Conservation (phyloP, 2,113 vertebrate species). For the Corythoichthys intestinalis region DNA sequence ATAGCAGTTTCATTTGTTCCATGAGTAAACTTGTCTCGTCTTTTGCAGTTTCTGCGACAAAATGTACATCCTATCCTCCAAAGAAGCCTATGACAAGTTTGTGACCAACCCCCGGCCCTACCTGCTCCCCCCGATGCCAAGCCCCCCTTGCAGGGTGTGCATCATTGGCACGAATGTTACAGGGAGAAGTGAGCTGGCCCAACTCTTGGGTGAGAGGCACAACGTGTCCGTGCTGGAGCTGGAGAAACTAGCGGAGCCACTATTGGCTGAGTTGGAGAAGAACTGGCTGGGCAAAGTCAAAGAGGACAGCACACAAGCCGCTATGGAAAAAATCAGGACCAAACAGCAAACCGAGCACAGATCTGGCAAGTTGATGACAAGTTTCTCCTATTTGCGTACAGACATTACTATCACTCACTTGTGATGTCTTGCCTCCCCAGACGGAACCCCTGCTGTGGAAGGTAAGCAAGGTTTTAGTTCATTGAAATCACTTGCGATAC, state of each 20-base stretch:
- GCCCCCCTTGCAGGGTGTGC: slow-evolving; percentile 81
- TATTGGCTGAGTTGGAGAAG: slow-evolving; percentile 56
- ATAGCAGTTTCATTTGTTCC: too few species aligned
- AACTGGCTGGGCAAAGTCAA: slow-evolving; percentile 55
- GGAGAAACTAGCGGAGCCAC: slow-evolving; percentile 57
- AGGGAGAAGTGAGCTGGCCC: slow-evolving; percentile 82
- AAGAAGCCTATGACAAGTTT: slow-evolving; percentile 78
- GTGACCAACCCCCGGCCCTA: slow-evolving; percentile 80
- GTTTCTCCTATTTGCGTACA: neutral
- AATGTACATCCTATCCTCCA: slow-evolving; percentile 83
- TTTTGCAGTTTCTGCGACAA: slow-evolving; percentile 86
- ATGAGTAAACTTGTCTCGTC: neutral
- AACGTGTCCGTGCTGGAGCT: slow-evolving; percentile 79
- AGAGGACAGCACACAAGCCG: slow-evolving; percentile 60
- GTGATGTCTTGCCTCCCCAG: slow-evolving; percentile 15
- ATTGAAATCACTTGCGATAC: neutral
- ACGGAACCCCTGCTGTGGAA: slow-evolving; percentile 15
- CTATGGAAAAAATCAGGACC: slow-evolving; percentile 70
- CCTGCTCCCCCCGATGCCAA: slow-evolving; percentile 87
- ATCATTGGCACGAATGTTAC: slow-evolving; percentile 78
- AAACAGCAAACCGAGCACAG: slow-evolving; percentile 33
- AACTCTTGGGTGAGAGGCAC: slow-evolving; percentile 77
- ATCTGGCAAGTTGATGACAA: slow-evolving; percentile 30
- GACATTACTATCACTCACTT: neutral
- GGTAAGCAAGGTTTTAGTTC: slow-evolving; percentile 5